Conservation (phyloP, 2,888 invertebrate genomes). For the Caenorhabditis parvicauda region DNA sequence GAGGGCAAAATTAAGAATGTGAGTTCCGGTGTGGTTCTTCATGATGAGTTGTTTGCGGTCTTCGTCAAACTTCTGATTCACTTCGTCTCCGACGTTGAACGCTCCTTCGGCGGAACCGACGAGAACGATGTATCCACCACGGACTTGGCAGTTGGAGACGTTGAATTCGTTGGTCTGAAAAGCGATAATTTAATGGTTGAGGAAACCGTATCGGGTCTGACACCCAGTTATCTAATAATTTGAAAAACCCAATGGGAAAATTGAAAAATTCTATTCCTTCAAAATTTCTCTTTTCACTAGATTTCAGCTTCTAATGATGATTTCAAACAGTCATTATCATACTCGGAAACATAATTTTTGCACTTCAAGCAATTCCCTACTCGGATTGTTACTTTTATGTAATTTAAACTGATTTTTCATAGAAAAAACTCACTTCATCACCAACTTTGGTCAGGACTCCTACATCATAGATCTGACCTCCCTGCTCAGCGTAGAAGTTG, state of each 20-base stretch:
- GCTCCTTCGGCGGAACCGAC: conserved; percentile 82
- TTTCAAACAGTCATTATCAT: not conserved
- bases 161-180: conserved; percentile 77
- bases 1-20: conserved; percentile 89
- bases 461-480: conserved; percentile 95
- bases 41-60: conserved; percentile 83
- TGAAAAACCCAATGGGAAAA: too few species aligned
- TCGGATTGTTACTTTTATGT: too few species aligned
- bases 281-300: too few species aligned
- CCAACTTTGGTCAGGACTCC: conserved; percentile 79
- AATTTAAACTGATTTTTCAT: not conserved
- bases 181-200: not conserved
- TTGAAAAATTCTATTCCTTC: too few species aligned
- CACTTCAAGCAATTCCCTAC: too few species aligned
- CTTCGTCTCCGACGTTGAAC: conserved; percentile 80
- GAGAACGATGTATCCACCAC: conserved; percentile 92
- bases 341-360: not conserved
- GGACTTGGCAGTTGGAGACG: conserved; percentile 87
- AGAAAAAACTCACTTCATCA: conserved; percentile 70
- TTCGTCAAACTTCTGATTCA: conserved; percentile 80
- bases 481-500: conserved; percentile 96
- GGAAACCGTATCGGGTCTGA: too few species aligned
- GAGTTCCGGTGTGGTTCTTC: conserved; percentile 98
- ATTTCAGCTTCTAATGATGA: not conserved
- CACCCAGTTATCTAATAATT: too few species aligned